These are phyloP conservation scores for Lasioglossum oenotherae DNA, from an alignment of 2,888 invertebrate genomes.

Conservation along the genomic window DNA sequence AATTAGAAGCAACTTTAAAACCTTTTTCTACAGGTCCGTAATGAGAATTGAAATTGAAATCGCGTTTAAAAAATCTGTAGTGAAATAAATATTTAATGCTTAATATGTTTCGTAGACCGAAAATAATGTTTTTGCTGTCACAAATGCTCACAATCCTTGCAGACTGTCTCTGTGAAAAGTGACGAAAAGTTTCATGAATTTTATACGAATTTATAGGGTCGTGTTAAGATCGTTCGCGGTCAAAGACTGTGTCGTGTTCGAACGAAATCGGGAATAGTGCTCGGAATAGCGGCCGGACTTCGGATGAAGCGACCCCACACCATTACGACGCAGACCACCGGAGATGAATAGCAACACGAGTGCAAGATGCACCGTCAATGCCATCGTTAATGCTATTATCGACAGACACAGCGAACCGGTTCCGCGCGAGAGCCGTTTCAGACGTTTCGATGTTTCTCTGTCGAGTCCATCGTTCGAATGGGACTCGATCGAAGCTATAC, in stretches of 20 bases:
- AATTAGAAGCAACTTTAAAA: no score
- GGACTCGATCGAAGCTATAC: neutral
- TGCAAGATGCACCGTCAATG: neutral
- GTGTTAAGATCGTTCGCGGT: no score
- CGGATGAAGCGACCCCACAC: neutral
- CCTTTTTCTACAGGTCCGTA: no score
- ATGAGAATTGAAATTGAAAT: no score
- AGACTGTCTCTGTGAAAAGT: no score
- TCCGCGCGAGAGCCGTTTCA: neutral
- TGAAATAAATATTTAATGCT: no score
- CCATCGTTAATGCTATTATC: constrained; percentile 3
- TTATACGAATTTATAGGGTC: no score
- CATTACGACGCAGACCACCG: neutral
- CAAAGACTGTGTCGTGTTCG: neutral
- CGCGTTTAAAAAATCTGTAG: no score
- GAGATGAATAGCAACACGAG: constrained; percentile 8
- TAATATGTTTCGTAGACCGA: no score
- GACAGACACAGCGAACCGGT: neutral
- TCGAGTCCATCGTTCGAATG: neutral
- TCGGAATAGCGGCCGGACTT: neutral
- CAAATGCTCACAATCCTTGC: no score
- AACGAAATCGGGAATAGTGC: neutral
- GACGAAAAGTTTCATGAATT: no score
- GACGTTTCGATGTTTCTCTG: neutral
- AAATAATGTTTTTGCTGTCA: no score